Base-by-base conservation (phyloP, 2,888 invertebrate genomes). In the Nomada flava region DNA sequence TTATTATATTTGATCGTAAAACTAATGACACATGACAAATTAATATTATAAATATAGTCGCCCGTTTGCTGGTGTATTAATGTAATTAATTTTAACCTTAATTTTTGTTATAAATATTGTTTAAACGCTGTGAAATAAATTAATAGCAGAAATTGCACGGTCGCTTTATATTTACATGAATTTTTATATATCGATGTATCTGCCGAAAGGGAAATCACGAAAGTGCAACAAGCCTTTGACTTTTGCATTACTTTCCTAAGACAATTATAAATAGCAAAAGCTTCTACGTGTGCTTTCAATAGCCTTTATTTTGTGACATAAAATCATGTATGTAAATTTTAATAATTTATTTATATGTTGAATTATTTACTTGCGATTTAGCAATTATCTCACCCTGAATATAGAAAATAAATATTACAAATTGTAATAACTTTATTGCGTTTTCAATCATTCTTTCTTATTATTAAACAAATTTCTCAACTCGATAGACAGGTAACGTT, bases 271-370 rank as follows among this genome's bases (percentile, higher is more conserved):
- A 64, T 79, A 53, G 63, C 23, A 47, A 29, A 64, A 42, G 44
- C 65, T 73, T 70, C n/a, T 70, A 72, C 72, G 72, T 73, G 64
- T 69, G 82, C 76, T 82, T 82, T 55, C 44, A 57, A 13, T 44
- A 62, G 44, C 20, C 26, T 76, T 44, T 60, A 53, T 20, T 9
- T 80, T 68, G 65, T 64, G 50, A 74, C 50, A 29, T 67, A 65
- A 55, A 57, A 60, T 26, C n/a, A 7, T 79, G 68, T 59, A 52
- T 79, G 68, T 59, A 52, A 60, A 73, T 71, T 29, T 79, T 62
- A 63, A 67, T 80, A 75, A 80, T 57, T 82, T 80, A 82, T 82
- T 80, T 71, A 67, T 82, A 75, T 10, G 50, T 55, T 50, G 55
- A 7, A 68, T 18, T n/a, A 26, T 76, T 23, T 10, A 42, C 18